Evolutionary conservation across 2,113 vertebrate genomes (phyloP).

Genomic region (Gopherus evgoodei): DNA sequence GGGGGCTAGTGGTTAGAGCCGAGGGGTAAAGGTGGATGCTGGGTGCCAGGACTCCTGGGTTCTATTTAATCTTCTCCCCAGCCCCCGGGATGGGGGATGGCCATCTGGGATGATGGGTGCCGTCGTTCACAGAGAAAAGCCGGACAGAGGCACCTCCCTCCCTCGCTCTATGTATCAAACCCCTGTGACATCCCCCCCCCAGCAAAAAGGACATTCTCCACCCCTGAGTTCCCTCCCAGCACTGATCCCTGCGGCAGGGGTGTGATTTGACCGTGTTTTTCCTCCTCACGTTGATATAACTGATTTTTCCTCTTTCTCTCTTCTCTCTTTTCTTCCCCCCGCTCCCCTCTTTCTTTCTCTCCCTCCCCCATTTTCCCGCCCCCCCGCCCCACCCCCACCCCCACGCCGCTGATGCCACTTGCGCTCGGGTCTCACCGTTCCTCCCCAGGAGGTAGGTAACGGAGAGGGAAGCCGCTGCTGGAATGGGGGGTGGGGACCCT

Average conservation of each 20-base stretch:
- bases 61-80: background rate
- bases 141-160: background rate
- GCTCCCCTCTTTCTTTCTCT: background rate
- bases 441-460: slow-evolving; percentile 79
- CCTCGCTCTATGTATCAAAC: background rate
- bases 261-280: slow-evolving; percentile 46
- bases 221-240: background rate
- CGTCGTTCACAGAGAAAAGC: background rate
- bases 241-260: background rate
- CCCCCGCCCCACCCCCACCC: slow-evolving; percentile 57
- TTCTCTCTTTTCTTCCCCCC: background rate
- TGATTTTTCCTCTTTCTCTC: slow-evolving; percentile 72
- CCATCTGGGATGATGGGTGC: fast-evolving
- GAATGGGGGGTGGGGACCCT: background rate
- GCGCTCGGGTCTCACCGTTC: slow-evolving; percentile 72
- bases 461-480: background rate
- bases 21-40: background rate
- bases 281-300: slow-evolving; percentile 74
- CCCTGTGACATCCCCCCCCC: background rate
- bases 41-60: background rate
- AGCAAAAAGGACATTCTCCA: background rate
- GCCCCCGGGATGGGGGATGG: background rate
- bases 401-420: slow-evolving; percentile 73
- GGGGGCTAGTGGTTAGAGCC: background rate
- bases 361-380: slow-evolving; percentile 7